These are phyloP conservation scores for Hippasteria phrygiana DNA, from an alignment of 53 echinoderm and acorn worm species.

Conservation along the genomic window DNA sequence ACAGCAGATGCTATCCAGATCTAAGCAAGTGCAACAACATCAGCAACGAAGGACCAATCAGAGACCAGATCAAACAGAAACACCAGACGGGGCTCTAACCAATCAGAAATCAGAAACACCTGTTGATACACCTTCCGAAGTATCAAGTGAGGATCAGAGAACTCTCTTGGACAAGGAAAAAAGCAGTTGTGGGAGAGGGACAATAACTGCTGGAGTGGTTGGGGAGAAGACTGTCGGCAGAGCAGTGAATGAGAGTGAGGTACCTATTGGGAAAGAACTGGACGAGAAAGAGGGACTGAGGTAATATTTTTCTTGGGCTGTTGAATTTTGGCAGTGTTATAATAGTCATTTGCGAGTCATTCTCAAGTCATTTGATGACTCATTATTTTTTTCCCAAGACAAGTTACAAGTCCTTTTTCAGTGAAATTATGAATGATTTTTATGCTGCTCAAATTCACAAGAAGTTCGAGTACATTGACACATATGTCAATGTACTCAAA, in stretches of 20 bases:
- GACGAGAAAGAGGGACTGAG: conserved; percentile 78
- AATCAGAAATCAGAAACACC: neutral
- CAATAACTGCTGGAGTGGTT: neutral
- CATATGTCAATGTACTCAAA: no score
- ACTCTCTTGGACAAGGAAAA: neutral
- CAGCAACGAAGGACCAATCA: conserved; percentile 4
- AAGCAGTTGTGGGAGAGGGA: neutral
- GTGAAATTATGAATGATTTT: no score
- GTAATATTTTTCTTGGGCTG: conserved; percentile 64
- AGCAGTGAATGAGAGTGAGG: neutral
- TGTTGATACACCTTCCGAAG: neutral
- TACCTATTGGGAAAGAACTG: conserved; percentile 50
- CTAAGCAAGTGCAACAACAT: conserved; percentile 52
- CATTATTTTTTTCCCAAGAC: no score
- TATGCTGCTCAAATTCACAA: no score
- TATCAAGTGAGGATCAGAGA: neutral
- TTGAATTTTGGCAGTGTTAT: no score
- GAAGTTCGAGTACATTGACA: no score
- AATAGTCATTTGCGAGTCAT: neutral
- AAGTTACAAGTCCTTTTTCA: no score
- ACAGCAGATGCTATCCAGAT: conserved; percentile 75
- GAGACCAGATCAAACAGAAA: neutral
- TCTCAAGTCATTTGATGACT: no score
- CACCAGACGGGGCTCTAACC: neutral
- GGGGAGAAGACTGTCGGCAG: neutral